Base-by-base conservation (phyloP, 1,140 invertebrate species). In the Schlechtendalia chinensis region DNA sequence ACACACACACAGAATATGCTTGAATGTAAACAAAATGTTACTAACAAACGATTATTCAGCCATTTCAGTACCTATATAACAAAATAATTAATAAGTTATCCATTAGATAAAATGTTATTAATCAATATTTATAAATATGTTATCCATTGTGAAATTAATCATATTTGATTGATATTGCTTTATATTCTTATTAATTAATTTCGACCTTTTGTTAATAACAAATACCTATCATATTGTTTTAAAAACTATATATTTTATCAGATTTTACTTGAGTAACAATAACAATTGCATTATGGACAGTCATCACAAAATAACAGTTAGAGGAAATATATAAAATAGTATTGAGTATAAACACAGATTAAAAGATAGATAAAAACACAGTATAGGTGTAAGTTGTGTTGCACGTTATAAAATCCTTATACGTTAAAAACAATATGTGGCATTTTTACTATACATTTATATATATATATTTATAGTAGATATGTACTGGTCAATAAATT, bases 241-340 rank as follows among this genome's bases (percentile, higher is more conserved):
- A 14, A 69, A 39, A 45, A 24, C n/a, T 4, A 12, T 17, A 6
- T 67, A 24, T 47, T 69, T 50, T 69, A 50, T 69, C 45, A 29
- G 65, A 69, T 67, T 67, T 39, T 45, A 45, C 63, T 67, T 67
- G n/a, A 14, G 63, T 65, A 45, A 65, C 29, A 32, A 39, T 69
- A 29, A 50, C n/a, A 47, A 24, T 69, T 69, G 65, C 65, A 1
- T 69, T 69, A 69, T 1, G 32, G 32, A 32, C 16, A 39, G 2
- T 39, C n/a, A 39, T 39, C 0, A 65, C 32, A 39, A n/a, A 39
- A 65, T 11, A 47, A 47, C 1, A 45, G 4, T 47, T 16, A 47
- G 32, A 39, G 8, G 8, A 47, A 45, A 47, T n/a, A 67, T 45
- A 14, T 45, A 39, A 67, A 17, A 50, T n/a, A n/a, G n/a, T n/a